A percentile compares a stretch with the other conserved stretches of the same genome.
Evolutionary conservation across 2,797 vertebrate genomes (phyloP).

Genomic region (Molossus alvarezi): DNA sequence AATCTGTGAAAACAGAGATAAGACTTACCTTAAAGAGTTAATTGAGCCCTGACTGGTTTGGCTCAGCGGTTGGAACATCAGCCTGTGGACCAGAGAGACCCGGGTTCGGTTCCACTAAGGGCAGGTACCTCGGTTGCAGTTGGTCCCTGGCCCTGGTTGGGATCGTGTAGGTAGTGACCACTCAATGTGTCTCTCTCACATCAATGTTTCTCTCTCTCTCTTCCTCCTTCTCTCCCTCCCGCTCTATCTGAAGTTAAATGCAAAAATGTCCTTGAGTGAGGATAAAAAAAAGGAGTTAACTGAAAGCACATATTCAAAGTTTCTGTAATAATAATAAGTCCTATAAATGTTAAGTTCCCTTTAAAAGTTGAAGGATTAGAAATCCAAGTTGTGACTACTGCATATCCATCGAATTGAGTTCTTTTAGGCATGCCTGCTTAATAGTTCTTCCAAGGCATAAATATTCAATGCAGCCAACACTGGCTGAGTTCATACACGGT

Average conservation of each 20-base stretch:
- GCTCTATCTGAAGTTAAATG: no score
- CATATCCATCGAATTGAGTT: slow-evolving; percentile 21
- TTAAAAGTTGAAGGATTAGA: slow-evolving; percentile 10
- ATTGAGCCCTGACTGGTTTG: not conserved
- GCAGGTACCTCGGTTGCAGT: no score
- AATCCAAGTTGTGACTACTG: slow-evolving; percentile 6
- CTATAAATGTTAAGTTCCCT: not conserved
- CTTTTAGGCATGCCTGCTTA: slow-evolving; percentile 45
- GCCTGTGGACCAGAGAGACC: no score
- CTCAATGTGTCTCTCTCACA: no score
- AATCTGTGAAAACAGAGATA: not conserved
- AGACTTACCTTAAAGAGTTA: not conserved
- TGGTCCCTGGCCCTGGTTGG: no score
- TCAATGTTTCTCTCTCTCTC: no score
- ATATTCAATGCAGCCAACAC: not conserved
- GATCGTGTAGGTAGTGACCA: no score
- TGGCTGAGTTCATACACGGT: not conserved
- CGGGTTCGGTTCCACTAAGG: no score
- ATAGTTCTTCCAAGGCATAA: not conserved
- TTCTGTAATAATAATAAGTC: not conserved
- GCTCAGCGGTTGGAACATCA: no score
- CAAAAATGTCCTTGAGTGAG: no score
- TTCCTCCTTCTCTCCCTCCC: no score
- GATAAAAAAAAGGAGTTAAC: not conserved
- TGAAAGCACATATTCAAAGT: not conserved